Evolutionary conservation across 2,113 vertebrate species (phyloP), one percentile per base, ranked within the genome.

Genomic region (Halcyon malimbica): DNA sequence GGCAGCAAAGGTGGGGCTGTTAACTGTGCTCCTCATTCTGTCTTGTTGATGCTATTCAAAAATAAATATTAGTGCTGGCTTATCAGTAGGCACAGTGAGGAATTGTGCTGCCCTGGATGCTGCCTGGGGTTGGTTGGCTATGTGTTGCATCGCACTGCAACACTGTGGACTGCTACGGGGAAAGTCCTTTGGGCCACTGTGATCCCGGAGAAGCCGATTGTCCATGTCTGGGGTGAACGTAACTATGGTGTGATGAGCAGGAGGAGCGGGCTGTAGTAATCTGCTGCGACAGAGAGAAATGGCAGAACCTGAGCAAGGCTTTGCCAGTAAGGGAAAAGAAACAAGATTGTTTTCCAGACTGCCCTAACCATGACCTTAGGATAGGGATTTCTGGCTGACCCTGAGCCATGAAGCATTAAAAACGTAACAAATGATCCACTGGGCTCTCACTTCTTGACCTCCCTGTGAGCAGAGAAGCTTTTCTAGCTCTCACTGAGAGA

Each of bases 361-460:
- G 80, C 93, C 83, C 92, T 93, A 89, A 39, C 54, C 37, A 48
- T 46, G 94, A 94, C 94, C 95, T 85, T 80, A 76, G 93, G 89
- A 85, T 37, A 80, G 87, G 89, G 91, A 87, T 92, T 96, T 96
- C 94, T 96, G 81, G 87, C 89, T 94, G 94, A 96, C 96, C 94
- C 65, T 69, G 91, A 80, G 87, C 70, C 74, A 62, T 24, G 74
- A 87, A 93, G 94, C 96, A 97, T 95, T 96, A 93, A 94, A 94
- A 97, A 89, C 31, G 1, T 80, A 96, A 63, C 87, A 91, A 87
- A 93, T 93, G 93, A 96, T 96, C 94, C 91, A 80, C 91, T 80
- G 91, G 89, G 95, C 81, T 91, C 86, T 96, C 94, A 79, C 90
- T 92, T 93, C 87, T 95, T 92, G 87, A 94, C 95, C 93, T 96